Percentiles rank a stretch among this genome's conserved stretches.
phyloP scores from a whole-genome alignment of 1,140 invertebrate genomes.

The Drosophila lini region DNA sequence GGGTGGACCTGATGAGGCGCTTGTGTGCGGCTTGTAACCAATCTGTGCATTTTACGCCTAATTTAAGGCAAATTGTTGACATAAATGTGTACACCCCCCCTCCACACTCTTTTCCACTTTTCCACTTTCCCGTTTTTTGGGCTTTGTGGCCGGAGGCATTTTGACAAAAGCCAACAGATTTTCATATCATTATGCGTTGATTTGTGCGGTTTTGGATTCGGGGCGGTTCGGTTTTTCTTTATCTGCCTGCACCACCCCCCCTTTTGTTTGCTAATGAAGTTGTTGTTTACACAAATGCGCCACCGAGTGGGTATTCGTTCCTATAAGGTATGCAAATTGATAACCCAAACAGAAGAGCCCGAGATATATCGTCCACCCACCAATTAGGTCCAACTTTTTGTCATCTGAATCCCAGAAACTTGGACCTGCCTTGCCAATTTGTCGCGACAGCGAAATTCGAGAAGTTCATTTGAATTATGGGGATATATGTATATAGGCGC shows the following conservation, averaged over 20 bases:
- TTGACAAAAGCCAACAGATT: slow-evolving; percentile 79
- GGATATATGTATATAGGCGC: neutral
- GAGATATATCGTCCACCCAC: slow-evolving; percentile 8
- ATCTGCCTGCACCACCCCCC: neutral
- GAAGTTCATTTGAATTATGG: neutral
- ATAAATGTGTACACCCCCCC: slow-evolving; percentile 36
- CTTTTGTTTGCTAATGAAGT: slow-evolving; percentile 58
- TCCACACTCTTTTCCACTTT: slow-evolving; percentile 11
- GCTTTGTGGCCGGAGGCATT: slow-evolving; percentile 25
- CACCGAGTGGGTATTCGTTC: neutral
- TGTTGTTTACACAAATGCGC: slow-evolving; percentile 44
- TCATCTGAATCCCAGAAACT: slow-evolving; percentile 25
- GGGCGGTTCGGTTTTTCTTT: neutral
- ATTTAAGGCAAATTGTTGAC: slow-evolving; percentile 82
- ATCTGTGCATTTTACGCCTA: slow-evolving; percentile 81
- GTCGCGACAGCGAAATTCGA: slow-evolving; percentile 12
- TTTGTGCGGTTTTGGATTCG: slow-evolving; percentile 41
- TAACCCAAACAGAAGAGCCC: slow-evolving; percentile 19
- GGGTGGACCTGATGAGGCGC: slow-evolving; percentile 42
- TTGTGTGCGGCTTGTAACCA: slow-evolving; percentile 57
- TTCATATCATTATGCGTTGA: slow-evolving; percentile 73
- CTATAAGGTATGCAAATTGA: slow-evolving; percentile 42
- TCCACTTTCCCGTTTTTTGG: slow-evolving; percentile 16
- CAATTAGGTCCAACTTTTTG: slow-evolving; percentile 24
- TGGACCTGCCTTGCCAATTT: neutral